Conservation (phyloP, 2,888 invertebrate species). For the Eurois occulta region DNA sequence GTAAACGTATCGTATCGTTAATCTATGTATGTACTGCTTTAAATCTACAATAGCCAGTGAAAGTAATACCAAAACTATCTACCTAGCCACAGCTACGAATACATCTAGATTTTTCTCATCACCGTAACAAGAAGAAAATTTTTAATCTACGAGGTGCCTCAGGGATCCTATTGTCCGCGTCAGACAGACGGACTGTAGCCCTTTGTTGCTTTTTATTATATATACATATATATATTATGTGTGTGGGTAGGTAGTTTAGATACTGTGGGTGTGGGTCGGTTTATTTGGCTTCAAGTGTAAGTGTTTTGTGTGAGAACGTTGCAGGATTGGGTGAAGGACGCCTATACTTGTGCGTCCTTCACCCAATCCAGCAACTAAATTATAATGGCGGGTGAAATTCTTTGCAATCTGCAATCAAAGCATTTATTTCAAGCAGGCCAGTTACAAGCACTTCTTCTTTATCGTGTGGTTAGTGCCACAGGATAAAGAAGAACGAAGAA, state of each 20-base stretch:
- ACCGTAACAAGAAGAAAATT: conserved; percentile 64
- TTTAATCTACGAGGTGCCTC: conserved; percentile 68
- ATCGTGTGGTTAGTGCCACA: no score
- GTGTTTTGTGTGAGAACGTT: conserved; percentile 6
- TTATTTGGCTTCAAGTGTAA: conserved; percentile 4
- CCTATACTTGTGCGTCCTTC: no score
- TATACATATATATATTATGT: not conserved
- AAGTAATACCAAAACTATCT: conserved; percentile 32
- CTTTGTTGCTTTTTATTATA: conserved; percentile 59
- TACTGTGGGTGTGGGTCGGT: not conserved
- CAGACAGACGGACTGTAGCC: conserved; percentile 67
- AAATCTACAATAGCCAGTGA: conserved; percentile 6
- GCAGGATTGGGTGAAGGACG: no score
- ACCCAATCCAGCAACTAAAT: no score
- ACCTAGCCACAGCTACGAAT: not conserved
- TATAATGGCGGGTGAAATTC: no score
- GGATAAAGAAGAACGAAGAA: no score
- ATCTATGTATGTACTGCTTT: no score
- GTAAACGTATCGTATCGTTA: no score
- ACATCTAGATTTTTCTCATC: conserved; percentile 62
- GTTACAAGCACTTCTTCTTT: no score
- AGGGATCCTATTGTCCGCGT: conserved; percentile 67
- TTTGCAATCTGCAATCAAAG: no score
- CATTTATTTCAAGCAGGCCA: no score
- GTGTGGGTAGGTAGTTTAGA: not conserved